phyloP scores from a whole-genome alignment of 2,797 vertebrate genomes.

The Glyptemys insculpta region DNA sequence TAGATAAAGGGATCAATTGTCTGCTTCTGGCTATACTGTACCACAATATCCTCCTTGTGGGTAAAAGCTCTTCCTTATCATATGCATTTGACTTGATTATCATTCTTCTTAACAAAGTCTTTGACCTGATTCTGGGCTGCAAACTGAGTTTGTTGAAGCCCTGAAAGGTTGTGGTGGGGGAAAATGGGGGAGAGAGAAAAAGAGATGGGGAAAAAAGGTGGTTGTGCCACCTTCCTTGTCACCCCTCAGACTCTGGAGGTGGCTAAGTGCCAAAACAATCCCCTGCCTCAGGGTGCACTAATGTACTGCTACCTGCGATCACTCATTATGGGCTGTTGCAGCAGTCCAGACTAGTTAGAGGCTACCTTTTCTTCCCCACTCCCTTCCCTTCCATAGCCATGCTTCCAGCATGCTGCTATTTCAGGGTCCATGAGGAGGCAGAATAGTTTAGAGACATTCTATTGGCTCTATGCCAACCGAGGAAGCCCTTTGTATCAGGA shows the following conservation, averaged over 20 bases:
- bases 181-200: background rate
- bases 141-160: background rate
- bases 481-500: background rate
- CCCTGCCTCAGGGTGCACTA: background rate
- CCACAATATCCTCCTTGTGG: background rate
- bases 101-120: background rate
- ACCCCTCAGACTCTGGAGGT: background rate
- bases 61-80: background rate
- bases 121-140: background rate
- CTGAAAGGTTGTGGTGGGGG: accelerated
- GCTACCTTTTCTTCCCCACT: background rate
- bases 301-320: background rate
- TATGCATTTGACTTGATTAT: background rate
- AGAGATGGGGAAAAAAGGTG: background rate
- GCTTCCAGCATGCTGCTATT: background rate
- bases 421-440: background rate
- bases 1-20: background rate
- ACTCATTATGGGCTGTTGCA: background rate
- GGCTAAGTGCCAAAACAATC: background rate
- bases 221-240: too few relatives aligned
- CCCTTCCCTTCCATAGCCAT: background rate
- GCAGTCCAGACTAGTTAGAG: background rate
- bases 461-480: background rate
- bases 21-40: background rate
- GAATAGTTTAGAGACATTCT: background rate